Conservation (phyloP, 2,797 vertebrate species). For the Darevskia mixta region DNA sequence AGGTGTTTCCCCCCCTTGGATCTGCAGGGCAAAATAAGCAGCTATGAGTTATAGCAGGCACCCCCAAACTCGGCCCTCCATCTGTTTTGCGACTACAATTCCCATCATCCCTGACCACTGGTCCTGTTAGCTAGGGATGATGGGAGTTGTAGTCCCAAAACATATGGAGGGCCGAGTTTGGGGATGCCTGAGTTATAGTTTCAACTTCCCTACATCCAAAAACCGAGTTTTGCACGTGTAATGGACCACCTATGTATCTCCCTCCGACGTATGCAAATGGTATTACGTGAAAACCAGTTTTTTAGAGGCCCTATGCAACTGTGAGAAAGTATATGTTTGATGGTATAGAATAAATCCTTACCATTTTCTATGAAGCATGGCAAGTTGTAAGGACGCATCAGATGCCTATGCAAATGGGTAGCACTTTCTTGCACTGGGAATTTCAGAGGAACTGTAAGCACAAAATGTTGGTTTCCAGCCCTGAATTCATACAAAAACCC, state of each 20-base stretch:
- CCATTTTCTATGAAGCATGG: constrained; percentile 95
- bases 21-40: too few relatives aligned
- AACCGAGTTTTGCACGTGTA: not conserved
- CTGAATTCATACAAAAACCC: constrained; percentile 91
- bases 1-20: not conserved
- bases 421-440: constrained; percentile 90
- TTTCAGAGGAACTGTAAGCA: constrained; percentile 89
- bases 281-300: not conserved
- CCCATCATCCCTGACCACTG: too few relatives aligned
- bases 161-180: too few relatives aligned
- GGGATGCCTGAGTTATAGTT: not conserved
- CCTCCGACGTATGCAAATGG: not conserved
- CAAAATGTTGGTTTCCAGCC: constrained; percentile 84
- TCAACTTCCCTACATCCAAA: not conserved
- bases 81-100: too few relatives aligned
- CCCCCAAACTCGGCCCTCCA: too few relatives aligned
- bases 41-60: not conserved
- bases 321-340: not conserved
- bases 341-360: constrained; percentile 67
- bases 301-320: not conserved
- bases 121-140: too few relatives aligned
- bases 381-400: constrained; percentile 92
- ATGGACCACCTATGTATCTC: not conserved
- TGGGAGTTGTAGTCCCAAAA: too few relatives aligned
- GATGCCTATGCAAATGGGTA: constrained; percentile 88